Base-by-base conservation (phyloP, 1,140 invertebrate genomes). In the Hyphantria cunea region DNA sequence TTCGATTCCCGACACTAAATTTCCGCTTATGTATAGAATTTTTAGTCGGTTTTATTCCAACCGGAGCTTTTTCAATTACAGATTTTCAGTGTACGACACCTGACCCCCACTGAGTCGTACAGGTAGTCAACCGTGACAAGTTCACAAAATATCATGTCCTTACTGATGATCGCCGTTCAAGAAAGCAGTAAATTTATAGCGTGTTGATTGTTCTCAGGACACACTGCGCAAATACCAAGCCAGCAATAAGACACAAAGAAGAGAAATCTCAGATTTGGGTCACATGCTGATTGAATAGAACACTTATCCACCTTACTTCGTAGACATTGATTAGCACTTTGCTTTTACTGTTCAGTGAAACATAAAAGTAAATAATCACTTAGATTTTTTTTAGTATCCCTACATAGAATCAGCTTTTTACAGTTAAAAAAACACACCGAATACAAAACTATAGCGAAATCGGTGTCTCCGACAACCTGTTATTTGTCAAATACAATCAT, bases 261-360 rank as follows among this genome's bases (percentile, higher is more conserved):
- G 82, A 84, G 84, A 91, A 92, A 92, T 90, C 89, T 91, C 84
- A 90, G 86, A 93, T 91, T 90, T 89, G 91, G 92, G 92, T 92
- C 92, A 93, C 92, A 92, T 92, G 92, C 91, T 92, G 92, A 91
- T 89, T 89, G 76, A 82, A 78, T 77, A 78, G 66, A 77, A 62
- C 37, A 78, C 62, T 75, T 59, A 66, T 54, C 61, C 65, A 73
- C 74, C 69, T 78, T 62, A 64, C 62, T 66, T 44, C 47, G 34
- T 17, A 17, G 37, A 49, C 42, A 54, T n/a, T n/a, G 50, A 44
- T 68, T 64, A 9, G 42, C 14, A 44, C 61, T 32, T 32, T 58
- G 68, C 44, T 37, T 51, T 39, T 8, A 51, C 41, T 64, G 14
- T 39, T 63, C 11, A 51, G 37, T 31, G 34, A 12, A 54, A 14